Percentiles rank a stretch among this genome's conserved stretches.
Conservation (phyloP, 1,140 invertebrate species). For the Neodiprion pinetum region DNA sequence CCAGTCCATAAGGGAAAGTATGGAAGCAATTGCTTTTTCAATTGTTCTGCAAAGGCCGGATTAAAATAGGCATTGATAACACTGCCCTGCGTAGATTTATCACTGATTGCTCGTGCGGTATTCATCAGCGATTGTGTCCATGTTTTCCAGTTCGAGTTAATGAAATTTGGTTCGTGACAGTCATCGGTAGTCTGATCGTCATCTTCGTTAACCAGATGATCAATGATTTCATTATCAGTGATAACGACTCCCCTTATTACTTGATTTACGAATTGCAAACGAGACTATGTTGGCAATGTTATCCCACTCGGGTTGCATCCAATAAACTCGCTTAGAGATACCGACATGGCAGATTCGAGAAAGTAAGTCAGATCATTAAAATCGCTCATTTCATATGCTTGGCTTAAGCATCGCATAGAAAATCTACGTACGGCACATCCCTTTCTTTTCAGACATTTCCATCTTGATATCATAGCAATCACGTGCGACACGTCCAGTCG, state of each 20-base stretch:
- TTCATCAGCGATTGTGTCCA: background rate
- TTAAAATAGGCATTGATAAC: background rate
- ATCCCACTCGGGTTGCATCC: background rate
- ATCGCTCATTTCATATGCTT: conserved; percentile 15
- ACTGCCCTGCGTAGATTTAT: background rate
- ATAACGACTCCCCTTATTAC: too few relatives aligned
- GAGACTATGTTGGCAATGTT: conserved; percentile 16
- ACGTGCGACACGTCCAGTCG: conserved; percentile 26
- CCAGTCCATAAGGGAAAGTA: conserved; percentile 12
- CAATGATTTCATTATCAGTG: too few relatives aligned
- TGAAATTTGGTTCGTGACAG: background rate
- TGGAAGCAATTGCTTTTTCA: conserved; percentile 6
- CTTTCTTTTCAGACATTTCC: conserved; percentile 19
- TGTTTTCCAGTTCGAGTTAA: background rate
- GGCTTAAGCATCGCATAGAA: conserved; percentile 12
- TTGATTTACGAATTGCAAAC: background rate
- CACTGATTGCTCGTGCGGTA: background rate
- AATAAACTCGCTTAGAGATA: conserved; percentile 20
- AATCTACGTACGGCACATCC: conserved; percentile 16
- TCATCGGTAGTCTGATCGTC: background rate
- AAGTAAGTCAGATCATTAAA: conserved; percentile 11
- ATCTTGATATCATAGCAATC: conserved; percentile 19
- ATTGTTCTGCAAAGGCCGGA: background rate
- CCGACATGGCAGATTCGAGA: conserved; percentile 14
- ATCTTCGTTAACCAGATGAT: background rate